A percentile compares a stretch with the other conserved stretches of the same genome.
Conservation (phyloP, 2,888 invertebrate genomes). For the Trissonchulus latispiculum region DNA sequence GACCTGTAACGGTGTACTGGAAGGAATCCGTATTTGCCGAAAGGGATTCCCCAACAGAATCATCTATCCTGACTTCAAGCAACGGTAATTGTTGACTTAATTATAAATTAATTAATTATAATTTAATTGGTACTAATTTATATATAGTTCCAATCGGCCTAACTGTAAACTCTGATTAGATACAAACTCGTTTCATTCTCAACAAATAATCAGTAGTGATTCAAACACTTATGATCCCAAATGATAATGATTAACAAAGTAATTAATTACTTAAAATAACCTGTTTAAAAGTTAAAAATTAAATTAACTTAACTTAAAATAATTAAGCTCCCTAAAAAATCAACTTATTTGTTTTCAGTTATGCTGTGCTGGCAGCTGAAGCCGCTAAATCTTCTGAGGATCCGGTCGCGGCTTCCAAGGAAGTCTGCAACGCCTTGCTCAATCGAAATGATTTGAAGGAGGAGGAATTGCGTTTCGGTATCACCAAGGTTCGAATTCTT, state of each 20-base stretch:
- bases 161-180: too few species aligned
- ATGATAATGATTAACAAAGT: too few species aligned
- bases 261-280: too few species aligned
- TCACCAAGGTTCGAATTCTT: constrained; percentile 83
- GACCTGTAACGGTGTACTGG: constrained; percentile 99
- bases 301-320: too few species aligned
- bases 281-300: too few species aligned
- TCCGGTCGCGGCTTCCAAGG: constrained; percentile 35
- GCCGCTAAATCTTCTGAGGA: constrained; percentile 37
- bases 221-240: too few species aligned
- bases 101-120: neutral
- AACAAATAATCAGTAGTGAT: too few species aligned
- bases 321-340: too few species aligned
- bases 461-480: constrained; percentile 92
- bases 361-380: constrained; percentile 38
- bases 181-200: too few species aligned
- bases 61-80: constrained; percentile 99
- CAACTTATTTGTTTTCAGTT: constrained; percentile 16
- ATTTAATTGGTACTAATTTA: neutral
- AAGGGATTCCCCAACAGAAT: constrained; percentile 99
- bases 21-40: constrained; percentile 99
- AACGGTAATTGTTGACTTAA: constrained; percentile 60
- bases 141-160: neutral
- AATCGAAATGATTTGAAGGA: constrained; percentile 63
- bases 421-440: constrained; percentile 60